These are phyloP conservation scores for Fundulus diaphanus DNA, from an alignment of 2,797 vertebrate genomes.

Conservation along the genomic window DNA sequence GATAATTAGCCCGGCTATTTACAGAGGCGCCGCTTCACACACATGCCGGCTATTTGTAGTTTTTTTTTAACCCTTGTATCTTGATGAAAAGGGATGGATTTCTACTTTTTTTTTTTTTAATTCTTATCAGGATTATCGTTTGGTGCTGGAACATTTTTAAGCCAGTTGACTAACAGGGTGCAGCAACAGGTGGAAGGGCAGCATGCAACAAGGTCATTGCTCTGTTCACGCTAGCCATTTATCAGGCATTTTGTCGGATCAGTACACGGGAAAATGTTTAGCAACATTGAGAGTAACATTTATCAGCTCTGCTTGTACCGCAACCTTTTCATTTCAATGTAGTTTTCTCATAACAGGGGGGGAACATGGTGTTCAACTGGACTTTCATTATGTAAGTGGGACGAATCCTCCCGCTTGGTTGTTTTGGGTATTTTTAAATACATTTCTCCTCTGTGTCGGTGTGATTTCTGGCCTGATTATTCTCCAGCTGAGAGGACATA, in stretches of 20 bases:
- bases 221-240: background rate
- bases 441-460: conserved; percentile 48
- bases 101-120: no score
- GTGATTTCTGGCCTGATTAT: conserved; percentile 66
- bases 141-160: no score
- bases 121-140: background rate
- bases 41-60: background rate
- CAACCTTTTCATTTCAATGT: background rate
- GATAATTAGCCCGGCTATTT: no score
- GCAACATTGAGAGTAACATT: background rate
- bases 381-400: conserved; percentile 55
- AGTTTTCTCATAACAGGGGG: conserved; percentile 17
- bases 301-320: background rate
- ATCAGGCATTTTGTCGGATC: no score
- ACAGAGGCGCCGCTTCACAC: background rate
- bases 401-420: conserved; percentile 56
- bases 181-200: background rate
- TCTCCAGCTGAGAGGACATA: conserved; percentile 34
- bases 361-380: conserved; percentile 21
- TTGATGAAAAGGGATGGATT: background rate
- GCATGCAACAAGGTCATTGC: background rate
- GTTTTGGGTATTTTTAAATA: conserved; percentile 68
- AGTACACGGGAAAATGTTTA: background rate
- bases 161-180: background rate
- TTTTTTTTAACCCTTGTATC: background rate